phyloP scores from a whole-genome alignment of 2,888 invertebrate genomes.

The Elysia crispata region DNA sequence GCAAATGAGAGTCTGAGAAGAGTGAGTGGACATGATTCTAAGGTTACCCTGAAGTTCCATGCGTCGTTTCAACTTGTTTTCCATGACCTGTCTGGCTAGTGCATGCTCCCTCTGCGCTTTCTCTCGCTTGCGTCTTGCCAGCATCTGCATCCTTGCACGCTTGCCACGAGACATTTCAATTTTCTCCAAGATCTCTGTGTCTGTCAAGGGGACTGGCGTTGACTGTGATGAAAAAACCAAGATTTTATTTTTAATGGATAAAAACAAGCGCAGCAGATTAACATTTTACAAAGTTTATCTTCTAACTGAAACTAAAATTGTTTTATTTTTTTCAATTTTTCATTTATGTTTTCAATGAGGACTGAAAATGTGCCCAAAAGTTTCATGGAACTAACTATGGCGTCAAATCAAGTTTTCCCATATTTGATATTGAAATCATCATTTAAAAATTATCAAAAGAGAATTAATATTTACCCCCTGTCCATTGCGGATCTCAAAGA shows the following conservation, averaged over 20 bases:
- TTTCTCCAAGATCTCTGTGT: slow-evolving; percentile 89
- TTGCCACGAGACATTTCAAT: slow-evolving; percentile 76
- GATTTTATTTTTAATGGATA: background rate
- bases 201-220: slow-evolving; percentile 83
- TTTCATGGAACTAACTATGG: too few species aligned
- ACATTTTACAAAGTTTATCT: background rate
- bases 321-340: background rate
- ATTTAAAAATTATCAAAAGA: too few species aligned
- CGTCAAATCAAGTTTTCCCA: too few species aligned
- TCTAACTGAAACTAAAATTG: background rate
- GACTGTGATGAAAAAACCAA: too few species aligned
- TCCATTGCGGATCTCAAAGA: slow-evolving; percentile 84
- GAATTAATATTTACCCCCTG: slow-evolving; percentile 42
- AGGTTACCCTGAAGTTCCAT: slow-evolving; percentile 74
- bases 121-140: slow-evolving; percentile 64
- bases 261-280: background rate
- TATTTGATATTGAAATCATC: too few species aligned
- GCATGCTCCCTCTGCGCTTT: slow-evolving; percentile 64
- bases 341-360: too few species aligned
- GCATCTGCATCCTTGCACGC: slow-evolving; percentile 65
- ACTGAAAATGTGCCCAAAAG: too few species aligned
- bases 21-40: slow-evolving; percentile 1
- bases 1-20: too few species aligned
- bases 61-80: slow-evolving; percentile 72
- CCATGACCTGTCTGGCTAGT: slow-evolving; percentile 74